These are phyloP conservation scores for Lordiphosa collinella DNA, from an alignment of 1,140 invertebrate species.

Conservation along the genomic window DNA sequence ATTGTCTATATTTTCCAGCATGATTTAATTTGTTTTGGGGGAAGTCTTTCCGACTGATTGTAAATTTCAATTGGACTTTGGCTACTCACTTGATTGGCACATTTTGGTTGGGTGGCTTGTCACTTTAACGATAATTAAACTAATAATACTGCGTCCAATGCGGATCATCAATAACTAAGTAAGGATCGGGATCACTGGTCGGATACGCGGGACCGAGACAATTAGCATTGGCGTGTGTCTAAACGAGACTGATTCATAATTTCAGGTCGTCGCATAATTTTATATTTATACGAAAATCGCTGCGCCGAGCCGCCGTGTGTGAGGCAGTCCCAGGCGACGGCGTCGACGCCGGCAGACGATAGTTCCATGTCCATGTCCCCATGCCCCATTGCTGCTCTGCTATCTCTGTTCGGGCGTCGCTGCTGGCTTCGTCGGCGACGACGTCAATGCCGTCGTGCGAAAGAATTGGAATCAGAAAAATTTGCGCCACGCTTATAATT, in stretches of 20 bases:
- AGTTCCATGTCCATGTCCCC: neutral
- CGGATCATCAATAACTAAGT: neutral
- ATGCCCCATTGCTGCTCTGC: no score
- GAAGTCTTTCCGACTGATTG: no score
- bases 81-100: slow-evolving; percentile 54
- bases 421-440: slow-evolving; percentile 1
- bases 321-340: slow-evolving; percentile 32
- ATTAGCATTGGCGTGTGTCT: slow-evolving; percentile 72
- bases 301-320: slow-evolving; percentile 22
- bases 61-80: slow-evolving; percentile 8
- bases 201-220: slow-evolving; percentile 37
- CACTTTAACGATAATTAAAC: slow-evolving; percentile 6
- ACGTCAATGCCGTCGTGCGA: slow-evolving; percentile 52
- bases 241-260: slow-evolving; percentile 70
- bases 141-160: no score
- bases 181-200: slow-evolving; percentile 13
- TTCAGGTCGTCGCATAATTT: slow-evolving; percentile 61
- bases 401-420: neutral
- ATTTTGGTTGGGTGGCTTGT: slow-evolving; percentile 17
- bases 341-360: slow-evolving; percentile 3
- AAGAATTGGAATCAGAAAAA: slow-evolving; percentile 31
- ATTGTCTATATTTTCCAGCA: no score
- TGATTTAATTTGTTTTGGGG: no score
- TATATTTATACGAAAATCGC: slow-evolving; percentile 73
- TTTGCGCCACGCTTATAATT: slow-evolving; percentile 53